phyloP scores from a whole-genome alignment of 1,140 invertebrate species.

The Chymomyza costata region DNA sequence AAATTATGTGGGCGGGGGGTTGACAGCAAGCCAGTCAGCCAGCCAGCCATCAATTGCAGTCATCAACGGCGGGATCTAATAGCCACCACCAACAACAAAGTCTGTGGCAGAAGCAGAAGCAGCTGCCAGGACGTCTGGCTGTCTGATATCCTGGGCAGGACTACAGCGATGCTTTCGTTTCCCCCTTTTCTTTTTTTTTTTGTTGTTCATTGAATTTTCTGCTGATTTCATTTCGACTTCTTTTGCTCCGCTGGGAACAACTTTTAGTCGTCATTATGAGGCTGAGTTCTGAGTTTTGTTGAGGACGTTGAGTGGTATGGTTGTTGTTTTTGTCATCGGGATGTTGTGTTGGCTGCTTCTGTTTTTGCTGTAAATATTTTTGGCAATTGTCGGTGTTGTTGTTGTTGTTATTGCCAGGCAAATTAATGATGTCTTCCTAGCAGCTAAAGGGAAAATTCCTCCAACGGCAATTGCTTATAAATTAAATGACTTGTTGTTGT shows the following conservation, averaged over 20 bases:
- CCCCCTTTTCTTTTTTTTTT: not conserved
- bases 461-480: slow-evolving; percentile 55
- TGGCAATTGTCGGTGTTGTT: slow-evolving; percentile 58
- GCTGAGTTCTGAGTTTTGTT: slow-evolving; percentile 6
- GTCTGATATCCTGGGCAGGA: slow-evolving; percentile 6
- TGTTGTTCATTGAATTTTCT: slow-evolving; percentile 67
- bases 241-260: slow-evolving; percentile 70
- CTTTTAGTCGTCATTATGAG: slow-evolving; percentile 37
- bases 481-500: slow-evolving; percentile 44
- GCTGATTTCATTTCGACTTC: slow-evolving; percentile 73
- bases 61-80: slow-evolving; percentile 39
- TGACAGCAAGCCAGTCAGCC: slow-evolving; percentile 17
- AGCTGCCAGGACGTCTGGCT: slow-evolving; percentile 49
- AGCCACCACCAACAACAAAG: not conserved
- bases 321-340: slow-evolving; percentile 16
- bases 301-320: slow-evolving; percentile 41
- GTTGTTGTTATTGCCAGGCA: too few relatives aligned
- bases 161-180: too few relatives aligned
- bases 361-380: slow-evolving; percentile 71
- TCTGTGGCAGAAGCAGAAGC: slow-evolving; percentile 36
- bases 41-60: slow-evolving; percentile 65
- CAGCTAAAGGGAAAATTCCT: slow-evolving; percentile 29
- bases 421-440: slow-evolving; percentile 65
- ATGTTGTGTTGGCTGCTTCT: slow-evolving; percentile 36
- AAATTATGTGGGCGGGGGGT: slow-evolving; percentile 49